Conservation (phyloP, 92 coral and sea anemone species). For the Diadumene lineata region DNA sequence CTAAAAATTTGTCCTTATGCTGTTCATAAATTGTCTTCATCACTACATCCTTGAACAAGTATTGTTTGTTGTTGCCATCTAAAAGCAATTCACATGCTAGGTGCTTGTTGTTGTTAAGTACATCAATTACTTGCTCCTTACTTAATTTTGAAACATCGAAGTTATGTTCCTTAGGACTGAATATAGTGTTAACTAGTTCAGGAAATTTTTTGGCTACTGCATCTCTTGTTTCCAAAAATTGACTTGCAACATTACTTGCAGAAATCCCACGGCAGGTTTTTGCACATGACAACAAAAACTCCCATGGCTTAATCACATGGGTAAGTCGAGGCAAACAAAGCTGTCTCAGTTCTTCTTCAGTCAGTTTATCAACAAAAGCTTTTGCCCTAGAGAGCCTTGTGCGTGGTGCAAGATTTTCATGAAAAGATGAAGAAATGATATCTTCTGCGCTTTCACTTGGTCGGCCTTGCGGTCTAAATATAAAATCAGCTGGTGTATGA, state of each 20-base stretch:
- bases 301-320: constrained; percentile 6
- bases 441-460: neutral
- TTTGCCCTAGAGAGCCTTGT: neutral
- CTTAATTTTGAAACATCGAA: neutral
- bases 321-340: neutral
- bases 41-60: constrained; percentile 3
- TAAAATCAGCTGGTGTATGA: neutral
- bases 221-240: neutral
- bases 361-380: neutral
- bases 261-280: neutral
- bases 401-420: neutral
- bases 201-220: neutral
- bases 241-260: neutral
- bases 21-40: constrained; percentile 28
- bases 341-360: constrained; percentile 14
- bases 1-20: neutral
- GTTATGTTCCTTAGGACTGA: neutral
- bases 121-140: neutral
- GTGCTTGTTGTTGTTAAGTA: neutral
- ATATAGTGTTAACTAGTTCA: neutral
- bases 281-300: constrained; percentile 9
- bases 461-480: neutral
- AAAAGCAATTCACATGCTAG: constrained; percentile 18
- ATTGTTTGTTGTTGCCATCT: constrained; percentile 15
- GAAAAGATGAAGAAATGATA: neutral